Base-by-base conservation (phyloP, 2,888 invertebrate genomes). In the Phlogophora meticulosa region DNA sequence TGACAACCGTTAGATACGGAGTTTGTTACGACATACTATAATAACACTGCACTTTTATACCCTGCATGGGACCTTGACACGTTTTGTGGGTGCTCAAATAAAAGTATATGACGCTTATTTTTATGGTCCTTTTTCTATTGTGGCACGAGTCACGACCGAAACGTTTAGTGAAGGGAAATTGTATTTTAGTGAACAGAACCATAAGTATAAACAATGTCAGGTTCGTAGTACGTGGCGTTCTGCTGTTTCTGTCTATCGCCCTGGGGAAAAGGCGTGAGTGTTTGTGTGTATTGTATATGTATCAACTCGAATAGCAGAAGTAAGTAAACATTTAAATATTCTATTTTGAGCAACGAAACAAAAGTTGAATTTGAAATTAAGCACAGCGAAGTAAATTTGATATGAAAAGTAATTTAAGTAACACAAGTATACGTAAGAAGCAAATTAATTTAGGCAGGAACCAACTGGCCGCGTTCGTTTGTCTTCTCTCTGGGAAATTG, bases 41-140 rank as follows among this genome's bases (percentile, higher is more conserved):
- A 68, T 77, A 68, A 72, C 60, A 72, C 61, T 76, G 78, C 75
- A 72, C 61, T 76, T 74, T 77, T 77, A 77, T 76, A 43, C 7
- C 22, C 40, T n/a, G 28, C 28, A 28, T 28, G 46, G 17, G 62
- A 56, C 67, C 78, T 62, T 72, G 67, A 61, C 57, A 72, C 65
- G 45, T 34, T 53, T 59, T 46, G 71, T 13, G 56, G 28, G 51
- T 58, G 53, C 55, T 49, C 43, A 49, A 77, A 43, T 53, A 72
- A 62, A 62, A 62, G 45, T 43, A 40, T 45, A 43, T 53, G 43
- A 17, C 53, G 22, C 59, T 60, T 46, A 51, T 58, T 64, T 53
- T 77, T 56, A 62, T 45, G 20, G 22, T 43, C 1, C 24, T 62
- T 49, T 42, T 58, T 76, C 43, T 55, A 51, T 69, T 57, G 17